Base-by-base conservation (phyloP, 2,888 invertebrate species). In the Lordiphosa fenestrarum region DNA sequence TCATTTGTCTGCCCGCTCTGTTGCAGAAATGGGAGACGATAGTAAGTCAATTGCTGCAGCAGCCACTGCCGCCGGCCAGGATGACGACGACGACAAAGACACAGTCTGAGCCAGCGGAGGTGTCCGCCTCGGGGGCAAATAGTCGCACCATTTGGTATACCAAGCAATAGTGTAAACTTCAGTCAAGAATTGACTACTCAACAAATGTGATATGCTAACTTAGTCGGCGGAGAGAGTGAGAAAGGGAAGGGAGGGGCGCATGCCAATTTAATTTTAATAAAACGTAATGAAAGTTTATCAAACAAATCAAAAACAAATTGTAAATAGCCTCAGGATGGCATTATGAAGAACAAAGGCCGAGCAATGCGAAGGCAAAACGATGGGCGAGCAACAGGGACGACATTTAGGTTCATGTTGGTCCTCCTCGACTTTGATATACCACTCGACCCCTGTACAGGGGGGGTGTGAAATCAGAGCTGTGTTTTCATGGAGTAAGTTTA, bases 231-330 rank as follows among this genome's bases (percentile, higher is more conserved):
- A 7, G 19, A 38, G 38, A 13, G n/a, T n/a, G n/a, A n/a, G n/a
- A n/a, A n/a, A n/a, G n/a, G n/a, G n/a, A n/a, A n/a, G n/a, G n/a
- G n/a, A n/a, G n/a, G n/a, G n/a, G n/a, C n/a, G n/a, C n/a, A n/a
- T 41, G 50, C 42, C 59, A 75, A 73, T 62, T 71, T 59, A 49
- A 63, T 60, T 72, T 68, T 68, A 66, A 73, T 76, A 68, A 80
- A 80, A 65, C 61, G 49, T 68, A 61, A 68, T 64, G 61, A 61
- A 71, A 80, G 56, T 73, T 71, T 54, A 62, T 71, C 56, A 54
- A 71, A 73, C 69, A 77, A 77, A 77, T 73, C 64, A 44, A 57
- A 63, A 65, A 52, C 53, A 58, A 65, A 64, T 65, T 53, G 42
- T 42, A 65, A 53, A 65, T 41, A 63, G 63, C 64, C 53, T 13